Base-by-base conservation (phyloP, 2,113 vertebrate species). In the Noturus placidus region DNA sequence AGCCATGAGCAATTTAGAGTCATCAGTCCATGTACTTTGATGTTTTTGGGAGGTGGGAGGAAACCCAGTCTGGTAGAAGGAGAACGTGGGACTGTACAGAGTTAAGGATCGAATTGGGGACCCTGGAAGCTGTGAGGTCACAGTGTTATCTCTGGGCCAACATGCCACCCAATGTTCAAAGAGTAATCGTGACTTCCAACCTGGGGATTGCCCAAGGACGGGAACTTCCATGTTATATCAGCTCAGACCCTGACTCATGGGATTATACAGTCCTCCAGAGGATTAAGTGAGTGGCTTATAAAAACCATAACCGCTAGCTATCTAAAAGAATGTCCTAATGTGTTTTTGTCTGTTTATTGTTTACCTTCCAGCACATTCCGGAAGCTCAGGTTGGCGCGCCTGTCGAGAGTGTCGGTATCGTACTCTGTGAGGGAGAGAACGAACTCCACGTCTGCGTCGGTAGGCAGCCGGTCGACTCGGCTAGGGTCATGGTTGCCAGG, bases 351-450 rank as follows among this genome's bases (percentile, higher is more conserved):
- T 46, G 70, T 11, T 9, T 72, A 65, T 42, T 50, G 25, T 33
- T 79, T 96, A 99, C 98, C 98, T 95, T 99, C 98, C 86, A 99
- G 77, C 74, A 96, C 95, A 72, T 99, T 99, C 92, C 98, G 95
- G 90, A 99, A 99, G 93, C 98, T 99, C 92, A 94, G 95, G 93
- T 99, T 98, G 79, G 98, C 91, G 56, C 93, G 92, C 91, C 94
- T 95, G 91, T 99, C 97, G 96, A 99, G 96, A 76, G 94, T 2
- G 20, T 91, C 97, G 0, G 97, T 95, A 92, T 99, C 98, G 70
- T 99, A 99, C 4, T 97, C 92, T 0, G 92, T 91, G 78, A 99
- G 92, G 42, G 92, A 93, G 4, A 99, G 86, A 25, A 96, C 95
- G 30, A 95, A 97, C 79, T 99, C 97, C 54, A 99, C 97, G 0